Evolutionary conservation across 1,140 invertebrate species (phyloP), one percentile per base, ranked within the genome.

Genomic region (Macrobrachium nipponense): DNA sequence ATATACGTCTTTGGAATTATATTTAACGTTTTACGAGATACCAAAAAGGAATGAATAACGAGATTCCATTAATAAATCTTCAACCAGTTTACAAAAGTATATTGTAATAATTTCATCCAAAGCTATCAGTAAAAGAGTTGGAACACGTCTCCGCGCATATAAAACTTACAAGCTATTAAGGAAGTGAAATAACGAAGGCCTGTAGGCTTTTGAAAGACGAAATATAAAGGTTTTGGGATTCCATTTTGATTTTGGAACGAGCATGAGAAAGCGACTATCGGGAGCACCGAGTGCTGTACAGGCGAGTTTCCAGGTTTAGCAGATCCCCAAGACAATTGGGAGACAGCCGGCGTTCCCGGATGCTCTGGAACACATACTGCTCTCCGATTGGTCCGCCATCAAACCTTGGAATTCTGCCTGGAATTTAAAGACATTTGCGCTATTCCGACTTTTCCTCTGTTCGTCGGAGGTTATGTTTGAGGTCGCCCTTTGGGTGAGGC

Each of bases 331-430:
- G 82, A 78, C 82, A 78, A 78, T 77, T 77, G 82, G 73, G 80
- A 76, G 82, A 84, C 75, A 64, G 62, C 75, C 68, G 36, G 73
- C 81, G 51, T 82, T 59, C 73, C 81, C 62, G 82, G 82, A 84
- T 84, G 75, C 82, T 84, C 82, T 68, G 82, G 82, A 84, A 84
- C 82, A 84, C 61, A 76, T 43, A 68, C 44, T 62, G 82, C 58
- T 62, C 73, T 27, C 75, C 60, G 75, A 84, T 84, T 84, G 82
- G 82, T 78, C 76, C 73, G 73, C 59, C 23, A 61, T 60, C 83
- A 18, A 44, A 77, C 68, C 76, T 79, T 86, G 83, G 83, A 86
- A 86, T 86, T 86, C 79, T 86, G 83, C 83, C 83, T 86, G 83
- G 83, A 86, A 86, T 86, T 36, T 70, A 23, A 70, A 70, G 66